These are phyloP conservation scores for Machaerirhynchus nigripectus DNA, from an alignment of 2,113 vertebrate genomes.

Conservation along the genomic window DNA sequence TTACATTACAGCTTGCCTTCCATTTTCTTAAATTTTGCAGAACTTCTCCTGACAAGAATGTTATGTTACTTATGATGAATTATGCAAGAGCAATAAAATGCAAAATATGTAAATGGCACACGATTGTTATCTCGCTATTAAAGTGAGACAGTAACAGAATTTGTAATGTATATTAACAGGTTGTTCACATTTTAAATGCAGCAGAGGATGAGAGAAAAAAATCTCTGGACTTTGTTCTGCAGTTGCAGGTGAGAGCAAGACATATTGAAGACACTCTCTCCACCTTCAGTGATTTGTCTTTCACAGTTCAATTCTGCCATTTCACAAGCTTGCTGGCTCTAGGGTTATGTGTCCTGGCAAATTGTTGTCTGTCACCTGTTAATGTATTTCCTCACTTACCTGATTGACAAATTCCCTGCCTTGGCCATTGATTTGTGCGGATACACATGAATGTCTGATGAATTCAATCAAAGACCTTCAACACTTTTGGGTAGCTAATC, in stretches of 20 bases:
- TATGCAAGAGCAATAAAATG: slow-evolving; percentile 56
- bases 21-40: slow-evolving; percentile 36
- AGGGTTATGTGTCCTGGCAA: slow-evolving; percentile 39
- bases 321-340: slow-evolving; percentile 51
- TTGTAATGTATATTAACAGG: slow-evolving; percentile 45
- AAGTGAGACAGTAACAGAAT: slow-evolving; percentile 22
- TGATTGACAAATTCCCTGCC: slow-evolving; percentile 56
- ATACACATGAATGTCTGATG: slow-evolving; percentile 33
- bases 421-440: slow-evolving; percentile 51
- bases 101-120: slow-evolving; percentile 50
- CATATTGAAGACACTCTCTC: not conserved
- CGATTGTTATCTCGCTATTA: slow-evolving; percentile 25
- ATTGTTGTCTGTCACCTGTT: slow-evolving; percentile 70
- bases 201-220: not conserved
- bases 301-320: slow-evolving; percentile 62
- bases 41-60: slow-evolving; percentile 22
- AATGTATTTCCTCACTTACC: slow-evolving; percentile 65
- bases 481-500: slow-evolving; percentile 48
- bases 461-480: slow-evolving; percentile 59
- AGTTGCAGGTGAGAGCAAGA: not conserved
- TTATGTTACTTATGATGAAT: slow-evolving; percentile 47
- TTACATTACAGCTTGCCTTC: not conserved
- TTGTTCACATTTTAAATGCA: not conserved
- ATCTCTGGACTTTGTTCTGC: not conserved
- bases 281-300: slow-evolving; percentile 41